Percentiles rank a stretch among this genome's conserved stretches.
These are phyloP conservation scores for Eristalis pertinax DNA, from an alignment of 2,888 invertebrate genomes.

Conservation along the genomic window DNA sequence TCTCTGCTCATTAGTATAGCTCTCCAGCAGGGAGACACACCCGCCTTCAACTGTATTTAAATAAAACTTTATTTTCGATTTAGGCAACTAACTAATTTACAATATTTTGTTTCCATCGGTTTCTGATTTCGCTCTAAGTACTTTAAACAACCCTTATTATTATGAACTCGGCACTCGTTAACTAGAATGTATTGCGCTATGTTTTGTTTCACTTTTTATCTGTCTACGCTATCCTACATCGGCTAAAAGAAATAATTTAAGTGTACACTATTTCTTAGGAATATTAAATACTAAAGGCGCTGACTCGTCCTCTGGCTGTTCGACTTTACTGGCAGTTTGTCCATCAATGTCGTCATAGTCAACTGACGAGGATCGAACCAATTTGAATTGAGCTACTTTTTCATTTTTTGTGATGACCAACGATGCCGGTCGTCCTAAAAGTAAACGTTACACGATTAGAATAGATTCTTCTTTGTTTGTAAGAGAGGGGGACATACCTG, in stretches of 20 bases:
- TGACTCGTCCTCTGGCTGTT: slow-evolving; percentile 80
- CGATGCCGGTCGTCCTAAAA: slow-evolving; percentile 80
- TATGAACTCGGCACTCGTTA: slow-evolving; percentile 37
- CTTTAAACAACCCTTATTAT: slow-evolving; percentile 54
- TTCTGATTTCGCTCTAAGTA: background rate
- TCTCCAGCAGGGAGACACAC: background rate
- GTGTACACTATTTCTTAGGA: slow-evolving; percentile 76
- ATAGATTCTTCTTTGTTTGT: background rate
- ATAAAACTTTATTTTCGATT: background rate
- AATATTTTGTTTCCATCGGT: slow-evolving; percentile 6
- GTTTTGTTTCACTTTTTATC: background rate
- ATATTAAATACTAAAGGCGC: slow-evolving; percentile 79
- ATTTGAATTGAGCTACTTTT: slow-evolving; percentile 78
- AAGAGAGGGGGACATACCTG: slow-evolving; percentile 74
- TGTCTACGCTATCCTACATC: background rate
- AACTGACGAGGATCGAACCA: slow-evolving; percentile 80
- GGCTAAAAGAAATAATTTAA: background rate
- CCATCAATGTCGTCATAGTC: slow-evolving; percentile 81
- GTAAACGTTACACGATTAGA: background rate
- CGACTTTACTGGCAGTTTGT: slow-evolving; percentile 74
- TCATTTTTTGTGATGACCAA: slow-evolving; percentile 80
- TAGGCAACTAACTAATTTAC: background rate
- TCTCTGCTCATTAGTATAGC: no score
- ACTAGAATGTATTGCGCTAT: slow-evolving; percentile 44
- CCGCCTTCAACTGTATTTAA: background rate